Evolutionary conservation across 1,140 invertebrate species (phyloP), one percentile per base, ranked within the genome.

Genomic region (Bombus confusus): DNA sequence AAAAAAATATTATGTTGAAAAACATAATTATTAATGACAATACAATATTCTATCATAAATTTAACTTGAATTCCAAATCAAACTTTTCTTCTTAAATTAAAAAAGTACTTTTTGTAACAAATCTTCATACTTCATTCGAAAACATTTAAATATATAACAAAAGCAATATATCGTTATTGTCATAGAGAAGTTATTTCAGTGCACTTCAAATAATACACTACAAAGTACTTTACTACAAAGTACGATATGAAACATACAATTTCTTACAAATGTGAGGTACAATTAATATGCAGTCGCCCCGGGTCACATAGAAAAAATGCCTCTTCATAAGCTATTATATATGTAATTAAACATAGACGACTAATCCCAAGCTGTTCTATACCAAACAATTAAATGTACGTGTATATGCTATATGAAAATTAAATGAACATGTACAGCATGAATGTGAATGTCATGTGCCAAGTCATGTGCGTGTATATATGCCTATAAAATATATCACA

Each of bases 401-500:
- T 80, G 68, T 89, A 89, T 84, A 83, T 88, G 47, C 84, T 75
- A 62, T 41, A 62, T n/a, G 9, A 68, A 64, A 72, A 73, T 52
- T 83, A 88, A 66, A 59, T 85, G 80, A 80, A 88, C 75, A 88
- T 88, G 68, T 80, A 88, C 64, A 85, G 37, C 25, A 69, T 78
- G 81, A 87, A 85, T 72, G 28, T 80, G 28, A 47, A 10, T 39
- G 31, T 66, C 25, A 28, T 69, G 37, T 31, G 68, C 18, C 1
- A 37, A 68, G 6, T 5, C 22, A 5, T 64, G 59, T 86, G 57
- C 39, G 28, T 64, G 43, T 25, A 37, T 81, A 71, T 86, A 47
- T 88, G 81, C 28, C 64, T 52, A 80, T 66, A 68, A 85, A 43
- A 80, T 87, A 80, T 87, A 90, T 90, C 89, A 90, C 89, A 90